Conservation (phyloP, 2,113 vertebrate genomes). For the Phasianus colchicus region DNA sequence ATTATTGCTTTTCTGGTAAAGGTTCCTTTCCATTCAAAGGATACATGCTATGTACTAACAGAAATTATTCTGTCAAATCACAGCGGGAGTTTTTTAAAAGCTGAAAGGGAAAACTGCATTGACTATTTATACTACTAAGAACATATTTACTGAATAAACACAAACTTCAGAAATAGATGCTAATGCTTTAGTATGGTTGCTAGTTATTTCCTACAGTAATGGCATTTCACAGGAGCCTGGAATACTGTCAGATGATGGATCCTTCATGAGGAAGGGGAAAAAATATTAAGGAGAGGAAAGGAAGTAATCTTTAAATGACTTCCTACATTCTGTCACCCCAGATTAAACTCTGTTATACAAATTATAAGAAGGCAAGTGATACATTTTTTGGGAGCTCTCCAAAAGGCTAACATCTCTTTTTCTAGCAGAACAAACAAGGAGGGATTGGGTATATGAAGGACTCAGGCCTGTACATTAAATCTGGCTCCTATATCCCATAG, state of each 20-base stretch:
- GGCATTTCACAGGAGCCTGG: background rate
- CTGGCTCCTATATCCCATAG: background rate
- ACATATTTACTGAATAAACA: background rate
- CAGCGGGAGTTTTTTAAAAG: background rate
- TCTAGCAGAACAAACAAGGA: background rate
- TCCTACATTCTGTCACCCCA: background rate
- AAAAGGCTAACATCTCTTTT: background rate
- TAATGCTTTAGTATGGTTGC: background rate
- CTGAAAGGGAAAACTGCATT: background rate
- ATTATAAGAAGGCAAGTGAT: background rate
- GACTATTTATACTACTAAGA: background rate
- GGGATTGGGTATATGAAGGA: background rate
- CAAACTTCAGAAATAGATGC: background rate
- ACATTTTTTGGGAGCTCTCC: background rate
- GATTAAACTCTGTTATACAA: background rate
- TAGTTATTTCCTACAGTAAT: background rate
- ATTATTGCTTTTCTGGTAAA: background rate
- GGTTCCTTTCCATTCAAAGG: background rate
- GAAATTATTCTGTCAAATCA: slow-evolving; percentile 3
- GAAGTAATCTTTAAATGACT: background rate
- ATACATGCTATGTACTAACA: background rate
- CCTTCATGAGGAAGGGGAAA: background rate
- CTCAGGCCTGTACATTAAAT: background rate
- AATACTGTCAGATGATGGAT: background rate
- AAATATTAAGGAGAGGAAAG: background rate